A percentile compares a stretch with the other conserved stretches of the same genome.
Evolutionary conservation across 2,888 invertebrate species (phyloP).

Genomic region (Capitulum mitella): DNA sequence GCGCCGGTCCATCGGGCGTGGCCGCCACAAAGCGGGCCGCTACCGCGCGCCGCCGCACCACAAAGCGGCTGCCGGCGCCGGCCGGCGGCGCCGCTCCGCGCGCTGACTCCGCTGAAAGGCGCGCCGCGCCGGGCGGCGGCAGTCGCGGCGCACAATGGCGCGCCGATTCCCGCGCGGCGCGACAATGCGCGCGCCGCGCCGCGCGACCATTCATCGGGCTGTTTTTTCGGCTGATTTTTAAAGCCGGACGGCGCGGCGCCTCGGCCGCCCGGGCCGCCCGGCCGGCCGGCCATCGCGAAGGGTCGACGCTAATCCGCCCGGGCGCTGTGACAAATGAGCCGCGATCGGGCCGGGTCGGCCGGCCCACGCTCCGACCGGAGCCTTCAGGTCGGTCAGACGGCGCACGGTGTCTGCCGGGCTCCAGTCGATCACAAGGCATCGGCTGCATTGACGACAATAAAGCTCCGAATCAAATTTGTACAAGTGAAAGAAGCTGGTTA

Average conservation of each 20-base stretch:
- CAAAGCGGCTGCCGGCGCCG: background rate
- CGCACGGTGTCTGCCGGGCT: too few relatives aligned
- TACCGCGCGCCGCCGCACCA: background rate
- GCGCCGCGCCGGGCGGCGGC: background rate
- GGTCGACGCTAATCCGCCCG: background rate
- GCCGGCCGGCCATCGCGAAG: background rate
- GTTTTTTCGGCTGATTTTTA: slow-evolving; percentile 11
- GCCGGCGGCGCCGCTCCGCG: background rate
- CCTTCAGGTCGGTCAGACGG: background rate
- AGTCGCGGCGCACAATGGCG: slow-evolving; percentile 14
- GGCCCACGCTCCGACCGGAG: background rate
- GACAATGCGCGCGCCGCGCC: background rate
- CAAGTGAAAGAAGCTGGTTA: too few relatives aligned
- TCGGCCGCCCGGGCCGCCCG: background rate
- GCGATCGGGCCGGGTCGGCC: too few relatives aligned
- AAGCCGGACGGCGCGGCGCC: background rate
- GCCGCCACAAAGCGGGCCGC: background rate
- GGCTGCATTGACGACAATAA: too few relatives aligned
- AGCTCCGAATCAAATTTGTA: too few relatives aligned
- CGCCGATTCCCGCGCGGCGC: background rate
- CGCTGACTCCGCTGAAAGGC: slow-evolving; percentile 18
- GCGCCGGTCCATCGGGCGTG: background rate
- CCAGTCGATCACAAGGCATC: too few relatives aligned
- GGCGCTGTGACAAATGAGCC: slow-evolving; percentile 11
- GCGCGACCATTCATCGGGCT: background rate